Conservation (phyloP, 2,797 vertebrate genomes). For the Meriones psammophilus region DNA sequence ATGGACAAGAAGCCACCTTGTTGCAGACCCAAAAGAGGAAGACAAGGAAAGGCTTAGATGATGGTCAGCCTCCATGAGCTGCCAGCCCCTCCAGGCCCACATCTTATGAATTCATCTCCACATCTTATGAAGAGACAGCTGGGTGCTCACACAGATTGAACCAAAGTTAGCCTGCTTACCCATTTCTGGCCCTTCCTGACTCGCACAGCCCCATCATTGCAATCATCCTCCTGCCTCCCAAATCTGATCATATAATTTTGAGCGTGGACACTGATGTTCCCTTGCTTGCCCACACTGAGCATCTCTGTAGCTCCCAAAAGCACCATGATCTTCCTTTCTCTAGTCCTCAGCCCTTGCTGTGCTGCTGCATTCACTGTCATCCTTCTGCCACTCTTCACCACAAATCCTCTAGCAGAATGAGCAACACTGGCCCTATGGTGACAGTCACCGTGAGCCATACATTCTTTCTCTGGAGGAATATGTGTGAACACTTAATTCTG, state of each 20-base stretch:
- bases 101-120: too few species aligned
- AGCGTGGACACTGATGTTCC: too few species aligned
- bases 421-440: neutral
- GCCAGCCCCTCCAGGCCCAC: too few species aligned
- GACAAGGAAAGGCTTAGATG: too few species aligned
- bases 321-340: accelerated
- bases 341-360: neutral
- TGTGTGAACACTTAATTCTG: neutral
- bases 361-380: neutral
- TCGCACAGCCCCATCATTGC: neutral
- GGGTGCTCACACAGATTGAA: too few species aligned
- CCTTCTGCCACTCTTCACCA: neutral
- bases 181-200: too few species aligned
- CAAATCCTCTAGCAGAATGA: neutral
- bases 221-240: neutral
- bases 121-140: too few species aligned
- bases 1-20: too few species aligned
- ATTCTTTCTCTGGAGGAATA: neutral
- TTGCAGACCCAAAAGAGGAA: too few species aligned
- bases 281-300: neutral
- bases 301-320: neutral
- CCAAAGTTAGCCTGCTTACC: too few species aligned
- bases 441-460: neutral
- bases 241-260: neutral
- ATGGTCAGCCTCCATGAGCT: too few species aligned